Conservation (phyloP, 1,140 invertebrate species). For the Drosophila neocordata region DNA sequence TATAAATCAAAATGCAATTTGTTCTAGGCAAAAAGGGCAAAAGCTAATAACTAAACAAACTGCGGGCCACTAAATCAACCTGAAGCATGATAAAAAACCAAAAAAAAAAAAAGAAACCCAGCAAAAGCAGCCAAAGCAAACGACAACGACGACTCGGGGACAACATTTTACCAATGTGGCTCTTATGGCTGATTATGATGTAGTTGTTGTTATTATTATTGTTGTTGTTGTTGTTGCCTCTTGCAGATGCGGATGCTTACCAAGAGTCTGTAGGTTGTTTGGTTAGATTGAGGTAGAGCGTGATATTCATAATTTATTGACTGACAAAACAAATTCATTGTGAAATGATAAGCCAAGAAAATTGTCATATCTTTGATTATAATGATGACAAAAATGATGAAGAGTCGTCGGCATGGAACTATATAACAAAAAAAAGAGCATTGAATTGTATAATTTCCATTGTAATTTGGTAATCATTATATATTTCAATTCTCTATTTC, state of each 20-base stretch:
- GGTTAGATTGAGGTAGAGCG: slow-evolving; percentile 49
- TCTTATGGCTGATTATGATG: slow-evolving; percentile 68
- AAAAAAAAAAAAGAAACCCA: slow-evolving; percentile 7
- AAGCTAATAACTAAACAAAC: slow-evolving; percentile 80
- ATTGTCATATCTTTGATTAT: slow-evolving; percentile 59
- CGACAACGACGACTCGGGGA: slow-evolving; percentile 22
- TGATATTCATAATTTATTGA: slow-evolving; percentile 78
- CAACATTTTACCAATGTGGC: slow-evolving; percentile 57
- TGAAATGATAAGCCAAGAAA: slow-evolving; percentile 73
- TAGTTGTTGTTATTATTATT: slow-evolving; percentile 28
- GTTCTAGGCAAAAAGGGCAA: slow-evolving; percentile 76
- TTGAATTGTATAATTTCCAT: too few relatives aligned
- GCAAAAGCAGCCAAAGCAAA: slow-evolving; percentile 1
- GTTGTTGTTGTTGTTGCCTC: too few relatives aligned
- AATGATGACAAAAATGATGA: slow-evolving; percentile 42
- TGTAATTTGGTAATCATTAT: too few relatives aligned
- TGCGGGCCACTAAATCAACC: slow-evolving; percentile 77
- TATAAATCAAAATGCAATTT: slow-evolving; percentile 81
- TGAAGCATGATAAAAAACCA: slow-evolving; percentile 62
- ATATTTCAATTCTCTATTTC: too few relatives aligned
- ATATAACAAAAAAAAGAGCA: neutral
- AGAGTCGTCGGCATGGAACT: neutral
- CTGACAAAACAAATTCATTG: slow-evolving; percentile 82
- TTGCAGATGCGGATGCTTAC: slow-evolving; percentile 13
- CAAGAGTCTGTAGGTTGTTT: slow-evolving; percentile 16